These are phyloP conservation scores for Gobio occitaniae DNA, from an alignment of 2,797 vertebrate genomes.

Conservation along the genomic window DNA sequence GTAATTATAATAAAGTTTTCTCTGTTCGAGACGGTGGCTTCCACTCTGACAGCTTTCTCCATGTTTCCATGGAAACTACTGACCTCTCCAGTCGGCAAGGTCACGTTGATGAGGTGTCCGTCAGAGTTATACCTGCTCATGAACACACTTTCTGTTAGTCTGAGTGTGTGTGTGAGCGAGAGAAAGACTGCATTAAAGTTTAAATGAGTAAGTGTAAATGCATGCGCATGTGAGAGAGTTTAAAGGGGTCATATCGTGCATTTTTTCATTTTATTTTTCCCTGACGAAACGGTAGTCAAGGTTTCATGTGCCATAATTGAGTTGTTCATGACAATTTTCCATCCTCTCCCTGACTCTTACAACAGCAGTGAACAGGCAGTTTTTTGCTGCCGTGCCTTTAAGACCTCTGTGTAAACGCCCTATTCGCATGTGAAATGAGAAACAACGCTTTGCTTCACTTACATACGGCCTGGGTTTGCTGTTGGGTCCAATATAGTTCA, in stretches of 20 bases:
- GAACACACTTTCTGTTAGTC: constrained; percentile 6
- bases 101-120: constrained; percentile 87
- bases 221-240: constrained; percentile 1
- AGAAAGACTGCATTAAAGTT: constrained; percentile 15
- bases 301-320: constrained; percentile 7
- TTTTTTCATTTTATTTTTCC: constrained; percentile 20
- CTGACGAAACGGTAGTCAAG: not conserved
- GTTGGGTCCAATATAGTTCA: constrained; percentile 30
- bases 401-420: constrained; percentile 14
- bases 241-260: constrained; percentile 14
- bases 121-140: constrained; percentile 81
- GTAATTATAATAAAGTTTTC: constrained; percentile 60
- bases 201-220: constrained; percentile 21
- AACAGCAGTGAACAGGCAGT: constrained; percentile 29
- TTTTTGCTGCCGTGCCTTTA: constrained; percentile 31
- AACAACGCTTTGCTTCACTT: constrained; percentile 36
- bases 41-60: constrained; percentile 84
- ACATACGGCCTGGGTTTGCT: constrained; percentile 16
- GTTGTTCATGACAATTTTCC: constrained; percentile 20
- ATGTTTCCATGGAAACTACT: constrained; percentile 85
- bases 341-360: constrained; percentile 16
- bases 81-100: constrained; percentile 88
- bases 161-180: not conserved
- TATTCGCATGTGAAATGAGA: constrained; percentile 16
- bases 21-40: constrained; percentile 75